Conservation (phyloP, 2,888 invertebrate species). For the Iselma pallidipennis region DNA sequence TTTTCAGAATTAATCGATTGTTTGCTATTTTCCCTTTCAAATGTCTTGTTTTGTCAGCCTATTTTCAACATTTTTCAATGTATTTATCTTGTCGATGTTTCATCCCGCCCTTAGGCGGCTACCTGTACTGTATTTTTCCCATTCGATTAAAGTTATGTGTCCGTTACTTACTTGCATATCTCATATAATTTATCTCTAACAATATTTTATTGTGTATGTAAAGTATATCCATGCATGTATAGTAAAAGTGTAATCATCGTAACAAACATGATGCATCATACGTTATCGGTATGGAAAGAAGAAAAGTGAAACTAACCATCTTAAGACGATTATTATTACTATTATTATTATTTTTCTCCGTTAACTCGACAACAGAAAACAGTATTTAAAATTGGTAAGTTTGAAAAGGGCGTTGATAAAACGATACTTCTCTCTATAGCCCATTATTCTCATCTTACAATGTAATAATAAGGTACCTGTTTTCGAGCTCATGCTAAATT, state of each 20-base stretch:
- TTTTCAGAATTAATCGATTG: not conserved
- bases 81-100: not conserved
- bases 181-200: not conserved
- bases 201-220: not conserved
- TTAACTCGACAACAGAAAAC: not conserved
- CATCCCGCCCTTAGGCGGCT: not conserved
- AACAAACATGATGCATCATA: not conserved
- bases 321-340: too few relatives aligned
- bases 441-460: not conserved
- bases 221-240: not conserved
- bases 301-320: not conserved
- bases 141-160: not conserved
- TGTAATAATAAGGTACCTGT: not conserved
- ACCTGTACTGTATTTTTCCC: not conserved
- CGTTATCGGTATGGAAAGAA: not conserved
- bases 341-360: too few relatives aligned
- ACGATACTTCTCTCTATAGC: not conserved
- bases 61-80: not conserved
- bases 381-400: not conserved
- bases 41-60: not conserved
- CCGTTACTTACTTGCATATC: not conserved
- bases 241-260: not conserved
- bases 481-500: slow-evolving; percentile 13
- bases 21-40: not conserved
- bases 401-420: not conserved